These are phyloP conservation scores for Drosophila nebulosa DNA, from an alignment of 1,140 invertebrate genomes.

Conservation along the genomic window DNA sequence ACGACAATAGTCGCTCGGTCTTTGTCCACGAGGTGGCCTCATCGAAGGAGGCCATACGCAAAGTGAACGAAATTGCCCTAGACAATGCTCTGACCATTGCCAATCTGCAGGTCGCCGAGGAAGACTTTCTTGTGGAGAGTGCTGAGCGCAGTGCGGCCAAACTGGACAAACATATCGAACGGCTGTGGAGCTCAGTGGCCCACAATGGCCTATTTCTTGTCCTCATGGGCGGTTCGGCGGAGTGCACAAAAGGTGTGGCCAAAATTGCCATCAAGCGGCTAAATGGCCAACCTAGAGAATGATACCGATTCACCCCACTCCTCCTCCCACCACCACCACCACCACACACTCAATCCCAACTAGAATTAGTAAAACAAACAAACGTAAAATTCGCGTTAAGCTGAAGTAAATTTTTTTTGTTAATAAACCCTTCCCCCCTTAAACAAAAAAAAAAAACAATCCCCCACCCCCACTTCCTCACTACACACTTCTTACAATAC, in stretches of 20 bases:
- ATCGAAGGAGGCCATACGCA: conserved; percentile 82
- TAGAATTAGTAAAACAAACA: not conserved
- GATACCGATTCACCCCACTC: not conserved
- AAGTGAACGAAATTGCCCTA: conserved; percentile 81
- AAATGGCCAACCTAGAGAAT: conserved; percentile 12
- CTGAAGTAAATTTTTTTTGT: not conserved
- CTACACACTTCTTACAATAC: not conserved
- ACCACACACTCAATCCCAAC: not conserved
- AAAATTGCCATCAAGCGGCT: conserved; percentile 75
- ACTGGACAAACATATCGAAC: conserved; percentile 85
- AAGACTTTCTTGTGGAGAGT: conserved; percentile 79
- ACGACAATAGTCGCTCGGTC: conserved; percentile 34
- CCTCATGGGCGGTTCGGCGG: conserved; percentile 83
- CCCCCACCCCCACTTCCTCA: too few species aligned
- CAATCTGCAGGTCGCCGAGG: conserved; percentile 82
- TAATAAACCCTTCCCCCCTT: too few species aligned
- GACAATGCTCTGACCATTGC: conserved; percentile 84
- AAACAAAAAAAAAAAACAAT: too few species aligned
- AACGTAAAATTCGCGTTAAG: not conserved
- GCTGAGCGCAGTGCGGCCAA: conserved; percentile 81
- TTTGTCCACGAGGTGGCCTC: conserved; percentile 62
- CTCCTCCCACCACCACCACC: too few species aligned
- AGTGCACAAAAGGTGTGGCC: conserved; percentile 72
- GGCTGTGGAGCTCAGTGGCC: conserved; percentile 83
- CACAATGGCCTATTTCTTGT: conserved; percentile 83